phyloP scores from a whole-genome alignment of 2,888 invertebrate genomes.

The Cosmia trapezina region DNA sequence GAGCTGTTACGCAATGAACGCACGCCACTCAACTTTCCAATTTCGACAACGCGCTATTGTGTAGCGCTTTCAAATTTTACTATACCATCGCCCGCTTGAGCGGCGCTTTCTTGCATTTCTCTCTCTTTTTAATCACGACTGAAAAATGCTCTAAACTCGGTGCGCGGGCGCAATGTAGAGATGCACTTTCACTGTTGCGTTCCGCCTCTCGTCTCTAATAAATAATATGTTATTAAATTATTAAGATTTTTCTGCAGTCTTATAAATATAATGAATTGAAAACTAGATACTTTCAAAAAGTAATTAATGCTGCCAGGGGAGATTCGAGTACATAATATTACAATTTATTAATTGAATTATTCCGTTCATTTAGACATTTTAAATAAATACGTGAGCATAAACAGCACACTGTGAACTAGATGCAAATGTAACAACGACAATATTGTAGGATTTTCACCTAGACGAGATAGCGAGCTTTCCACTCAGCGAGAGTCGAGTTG shows the following conservation, averaged over 20 bases:
- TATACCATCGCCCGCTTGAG: constrained; percentile 83
- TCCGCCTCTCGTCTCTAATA: constrained; percentile 72
- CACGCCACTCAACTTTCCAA: constrained; percentile 90
- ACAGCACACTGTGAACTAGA: constrained; percentile 59
- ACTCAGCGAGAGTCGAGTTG: constrained; percentile 71
- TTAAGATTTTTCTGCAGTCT: constrained; percentile 51
- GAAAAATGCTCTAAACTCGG: constrained; percentile 87
- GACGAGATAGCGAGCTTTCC: constrained; percentile 84
- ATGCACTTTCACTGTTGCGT: constrained; percentile 88
- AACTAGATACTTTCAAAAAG: constrained; percentile 41
- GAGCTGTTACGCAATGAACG: constrained; percentile 88
- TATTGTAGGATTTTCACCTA: constrained; percentile 84
- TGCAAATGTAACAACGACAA: constrained; percentile 75
- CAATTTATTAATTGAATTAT: constrained; percentile 3
- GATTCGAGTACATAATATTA: neutral
- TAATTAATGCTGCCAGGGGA: constrained; percentile 19
- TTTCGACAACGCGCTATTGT: constrained; percentile 91
- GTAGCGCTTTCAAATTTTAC: constrained; percentile 90
- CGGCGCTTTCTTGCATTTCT: constrained; percentile 89
- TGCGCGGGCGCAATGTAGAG: constrained; percentile 79
- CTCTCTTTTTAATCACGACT: constrained; percentile 84
- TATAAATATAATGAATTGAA: constrained; percentile 43
- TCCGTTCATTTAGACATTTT: neutral
- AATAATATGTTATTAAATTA: constrained; percentile 62
- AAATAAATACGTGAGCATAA: constrained; percentile 9